Conservation (phyloP, 2,888 invertebrate species). For the Lydus trimaculatus region DNA sequence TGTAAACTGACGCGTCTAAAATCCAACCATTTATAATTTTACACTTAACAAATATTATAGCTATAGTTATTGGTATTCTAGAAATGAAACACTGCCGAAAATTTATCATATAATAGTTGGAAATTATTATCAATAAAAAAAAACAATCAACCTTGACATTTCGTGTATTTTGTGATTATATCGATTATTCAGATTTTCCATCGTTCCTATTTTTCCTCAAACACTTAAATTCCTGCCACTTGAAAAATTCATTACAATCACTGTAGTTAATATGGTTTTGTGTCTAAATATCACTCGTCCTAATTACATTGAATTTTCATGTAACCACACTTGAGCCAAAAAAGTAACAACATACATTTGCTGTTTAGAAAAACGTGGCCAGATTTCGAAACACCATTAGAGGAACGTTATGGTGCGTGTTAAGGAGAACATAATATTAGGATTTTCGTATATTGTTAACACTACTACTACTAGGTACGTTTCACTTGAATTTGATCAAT, state of each 20-base stretch:
- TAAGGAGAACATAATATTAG: constrained; percentile 42
- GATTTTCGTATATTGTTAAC: constrained; percentile 21
- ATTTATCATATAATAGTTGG: too few relatives aligned
- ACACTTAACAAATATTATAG: too few relatives aligned
- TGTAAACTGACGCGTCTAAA: not conserved
- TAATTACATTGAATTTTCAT: constrained; percentile 47
- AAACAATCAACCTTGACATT: not conserved
- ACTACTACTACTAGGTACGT: not conserved
- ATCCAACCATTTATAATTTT: not conserved
- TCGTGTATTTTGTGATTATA: not conserved
- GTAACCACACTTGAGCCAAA: constrained; percentile 15
- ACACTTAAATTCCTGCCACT: not conserved
- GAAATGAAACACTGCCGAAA: too few relatives aligned
- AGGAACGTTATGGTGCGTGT: constrained; percentile 47
- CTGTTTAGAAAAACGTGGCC: constrained; percentile 46
- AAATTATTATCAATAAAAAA: not conserved
- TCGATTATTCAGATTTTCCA: not conserved
- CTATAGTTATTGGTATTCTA: too few relatives aligned
- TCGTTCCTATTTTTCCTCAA: not conserved
- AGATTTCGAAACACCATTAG: constrained; percentile 43
- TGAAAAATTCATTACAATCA: not conserved
- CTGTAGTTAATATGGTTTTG: not conserved
- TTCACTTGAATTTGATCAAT: constrained; percentile 8
- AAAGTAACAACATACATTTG: constrained; percentile 36
- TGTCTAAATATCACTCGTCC: constrained; percentile 32